These are phyloP conservation scores for Catharus fuscescens DNA, from an alignment of 2,113 vertebrate genomes.

Conservation along the genomic window DNA sequence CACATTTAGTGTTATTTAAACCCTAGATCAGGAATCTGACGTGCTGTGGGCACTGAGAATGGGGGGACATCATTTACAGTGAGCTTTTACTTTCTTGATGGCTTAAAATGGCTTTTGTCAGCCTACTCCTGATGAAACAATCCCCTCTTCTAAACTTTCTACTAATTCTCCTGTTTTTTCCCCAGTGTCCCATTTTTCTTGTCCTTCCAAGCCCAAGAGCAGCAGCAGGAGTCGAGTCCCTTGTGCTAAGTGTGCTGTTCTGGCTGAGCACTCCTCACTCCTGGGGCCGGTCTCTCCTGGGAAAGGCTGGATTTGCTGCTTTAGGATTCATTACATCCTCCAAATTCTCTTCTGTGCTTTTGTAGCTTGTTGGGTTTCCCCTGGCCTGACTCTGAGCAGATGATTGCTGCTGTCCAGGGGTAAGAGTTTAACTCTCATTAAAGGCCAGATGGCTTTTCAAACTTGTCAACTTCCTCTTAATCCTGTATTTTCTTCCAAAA, in stretches of 20 bases:
- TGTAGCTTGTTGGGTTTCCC: not conserved
- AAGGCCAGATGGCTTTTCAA: not conserved
- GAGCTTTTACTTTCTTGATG: not conserved
- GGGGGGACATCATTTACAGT: not conserved
- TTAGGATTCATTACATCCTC: not conserved
- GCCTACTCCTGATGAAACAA: not conserved
- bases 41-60: not conserved
- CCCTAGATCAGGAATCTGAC: not conserved
- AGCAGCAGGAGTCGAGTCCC: rapidly evolving
- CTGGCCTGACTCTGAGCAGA: not conserved
- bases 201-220: rapidly evolving
- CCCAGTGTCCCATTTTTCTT: rapidly evolving
- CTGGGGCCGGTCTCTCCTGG: not conserved
- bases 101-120: not conserved
- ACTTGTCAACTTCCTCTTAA: not conserved
- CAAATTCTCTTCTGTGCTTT: not conserved
- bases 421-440: not conserved
- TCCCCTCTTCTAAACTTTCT: not conserved
- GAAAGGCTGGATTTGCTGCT: not conserved
- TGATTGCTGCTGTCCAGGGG: not conserved
- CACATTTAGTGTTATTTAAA: not conserved
- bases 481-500: not conserved
- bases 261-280: not conserved
- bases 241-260: not conserved
- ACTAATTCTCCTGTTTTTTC: rapidly evolving